Conservation (phyloP, 35 echinoderm and acorn worm genomes). For the Nesometra sesokonis region DNA sequence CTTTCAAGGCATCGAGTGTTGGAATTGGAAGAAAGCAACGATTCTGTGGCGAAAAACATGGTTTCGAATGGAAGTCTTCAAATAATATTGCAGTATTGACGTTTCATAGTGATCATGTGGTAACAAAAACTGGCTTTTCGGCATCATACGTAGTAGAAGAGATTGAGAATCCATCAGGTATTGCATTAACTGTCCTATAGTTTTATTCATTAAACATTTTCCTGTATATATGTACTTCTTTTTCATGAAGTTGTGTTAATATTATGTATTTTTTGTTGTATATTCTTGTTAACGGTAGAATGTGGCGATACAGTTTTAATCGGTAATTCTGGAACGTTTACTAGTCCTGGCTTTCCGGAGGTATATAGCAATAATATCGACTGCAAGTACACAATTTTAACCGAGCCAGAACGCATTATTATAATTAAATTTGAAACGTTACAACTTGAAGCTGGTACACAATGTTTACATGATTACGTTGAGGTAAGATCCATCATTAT, state of each 20-base stretch:
- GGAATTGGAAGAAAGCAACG: slow-evolving; percentile 4
- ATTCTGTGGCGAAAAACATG: slow-evolving; percentile 7
- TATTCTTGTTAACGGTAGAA: not conserved
- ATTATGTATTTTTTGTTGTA: not conserved
- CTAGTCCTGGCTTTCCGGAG: not conserved
- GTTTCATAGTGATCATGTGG: slow-evolving; percentile 34
- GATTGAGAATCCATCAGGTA: not conserved
- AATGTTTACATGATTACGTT: not conserved
- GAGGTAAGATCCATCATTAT: too few species aligned
- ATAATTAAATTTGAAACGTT: not conserved
- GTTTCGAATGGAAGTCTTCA: slow-evolving; percentile 10
- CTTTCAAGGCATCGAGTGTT: not conserved
- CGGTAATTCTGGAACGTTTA: not conserved
- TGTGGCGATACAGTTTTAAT: not conserved
- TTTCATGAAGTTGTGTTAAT: too few species aligned
- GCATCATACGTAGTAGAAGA: slow-evolving; percentile 1
- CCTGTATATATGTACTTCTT: too few species aligned
- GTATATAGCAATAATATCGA: not conserved
- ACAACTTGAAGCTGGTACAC: not conserved
- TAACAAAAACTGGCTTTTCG: slow-evolving; percentile 13
- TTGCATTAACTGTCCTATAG: not conserved
- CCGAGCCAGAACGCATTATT: not conserved
- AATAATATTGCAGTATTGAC: slow-evolving; percentile 7
- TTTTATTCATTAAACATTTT: too few species aligned
- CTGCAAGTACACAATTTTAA: not conserved